Evolutionary conservation across 2,888 invertebrate genomes (phyloP).

Genomic region (Minunthozetes semirufus): DNA sequence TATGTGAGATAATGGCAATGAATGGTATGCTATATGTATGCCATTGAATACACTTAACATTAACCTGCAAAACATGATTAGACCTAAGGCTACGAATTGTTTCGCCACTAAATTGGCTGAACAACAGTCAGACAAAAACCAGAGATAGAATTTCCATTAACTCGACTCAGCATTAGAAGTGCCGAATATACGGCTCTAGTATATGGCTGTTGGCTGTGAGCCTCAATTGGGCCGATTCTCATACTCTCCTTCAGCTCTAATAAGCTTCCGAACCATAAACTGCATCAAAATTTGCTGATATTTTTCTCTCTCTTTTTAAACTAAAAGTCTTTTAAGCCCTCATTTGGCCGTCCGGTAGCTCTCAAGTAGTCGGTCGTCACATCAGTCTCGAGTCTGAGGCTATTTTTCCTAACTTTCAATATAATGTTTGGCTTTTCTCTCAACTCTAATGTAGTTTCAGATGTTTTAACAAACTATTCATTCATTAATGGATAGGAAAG

Average conservation of each 20-base stretch:
- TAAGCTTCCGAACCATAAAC: background rate
- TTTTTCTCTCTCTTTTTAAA: background rate
- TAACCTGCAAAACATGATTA: conserved; percentile 9
- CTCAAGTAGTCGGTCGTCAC: background rate
- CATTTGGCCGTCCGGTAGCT: background rate
- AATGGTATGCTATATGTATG: background rate
- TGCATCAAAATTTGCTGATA: background rate
- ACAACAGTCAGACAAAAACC: background rate
- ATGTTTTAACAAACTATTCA: background rate
- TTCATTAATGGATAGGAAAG: background rate
- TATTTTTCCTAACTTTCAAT: too few relatives aligned
- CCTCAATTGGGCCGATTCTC: too few relatives aligned
- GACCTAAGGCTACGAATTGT: background rate
- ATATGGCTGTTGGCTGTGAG: too few relatives aligned
- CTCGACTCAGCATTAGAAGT: conserved; percentile 6
- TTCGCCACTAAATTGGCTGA: background rate
- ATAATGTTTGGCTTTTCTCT: background rate
- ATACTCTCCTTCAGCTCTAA: background rate
- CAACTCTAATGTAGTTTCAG: background rate
- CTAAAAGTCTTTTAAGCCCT: background rate
- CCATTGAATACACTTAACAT: conserved; percentile 20
- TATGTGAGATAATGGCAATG: background rate
- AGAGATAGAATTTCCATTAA: conserved; percentile 16
- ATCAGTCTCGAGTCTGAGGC: background rate
- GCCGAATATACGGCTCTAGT: background rate